Percentiles rank a stretch among this genome's conserved stretches.
These are phyloP conservation scores for Ephydatia muelleri DNA, from an alignment of 37 sponge, comb jelly and placozoan species.

Conservation along the genomic window DNA sequence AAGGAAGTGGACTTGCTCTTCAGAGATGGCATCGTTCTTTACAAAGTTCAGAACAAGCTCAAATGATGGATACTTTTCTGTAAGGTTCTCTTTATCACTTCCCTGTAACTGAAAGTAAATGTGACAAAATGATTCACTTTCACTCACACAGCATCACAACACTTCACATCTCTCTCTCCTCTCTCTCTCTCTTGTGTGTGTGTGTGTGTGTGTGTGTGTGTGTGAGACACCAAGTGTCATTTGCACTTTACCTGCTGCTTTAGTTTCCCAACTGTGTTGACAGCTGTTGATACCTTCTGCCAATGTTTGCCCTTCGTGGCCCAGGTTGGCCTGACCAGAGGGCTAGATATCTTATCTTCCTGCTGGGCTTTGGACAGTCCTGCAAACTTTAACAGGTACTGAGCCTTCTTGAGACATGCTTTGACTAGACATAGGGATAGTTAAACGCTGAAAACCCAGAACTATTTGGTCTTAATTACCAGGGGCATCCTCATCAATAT, in stretches of 20 bases:
- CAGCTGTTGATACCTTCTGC: constrained; percentile 46
- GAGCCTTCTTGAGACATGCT: constrained; percentile 75
- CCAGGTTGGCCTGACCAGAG: constrained; percentile 36
- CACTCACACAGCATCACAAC: background rate
- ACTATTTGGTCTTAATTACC: constrained; percentile 15
- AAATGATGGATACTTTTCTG: constrained; percentile 69
- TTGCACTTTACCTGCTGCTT: constrained; percentile 35
- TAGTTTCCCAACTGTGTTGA: constrained; percentile 37
- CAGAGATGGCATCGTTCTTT: constrained; percentile 44
- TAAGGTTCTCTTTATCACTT: constrained; percentile 30
- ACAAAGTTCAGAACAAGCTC: constrained; percentile 81
- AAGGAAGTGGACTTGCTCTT: constrained; percentile 54
- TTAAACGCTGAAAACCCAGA: background rate
- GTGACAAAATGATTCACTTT: too few species aligned
- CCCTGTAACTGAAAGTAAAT: constrained; percentile 13
- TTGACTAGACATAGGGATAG: constrained; percentile 26
- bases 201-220: too few species aligned
- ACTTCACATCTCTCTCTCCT: too few species aligned
- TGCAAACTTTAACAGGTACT: constrained; percentile 86
- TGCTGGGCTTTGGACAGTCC: constrained; percentile 56
- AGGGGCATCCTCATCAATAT: constrained; percentile 60
- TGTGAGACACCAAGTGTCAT: too few species aligned
- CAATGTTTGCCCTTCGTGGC: constrained; percentile 49
- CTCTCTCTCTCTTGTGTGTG: too few species aligned
- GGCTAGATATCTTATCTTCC: constrained; percentile 2